Evolutionary conservation across 2,113 vertebrate species (phyloP), one percentile per base, ranked within the genome.

Genomic region (Thunnus thynnus): DNA sequence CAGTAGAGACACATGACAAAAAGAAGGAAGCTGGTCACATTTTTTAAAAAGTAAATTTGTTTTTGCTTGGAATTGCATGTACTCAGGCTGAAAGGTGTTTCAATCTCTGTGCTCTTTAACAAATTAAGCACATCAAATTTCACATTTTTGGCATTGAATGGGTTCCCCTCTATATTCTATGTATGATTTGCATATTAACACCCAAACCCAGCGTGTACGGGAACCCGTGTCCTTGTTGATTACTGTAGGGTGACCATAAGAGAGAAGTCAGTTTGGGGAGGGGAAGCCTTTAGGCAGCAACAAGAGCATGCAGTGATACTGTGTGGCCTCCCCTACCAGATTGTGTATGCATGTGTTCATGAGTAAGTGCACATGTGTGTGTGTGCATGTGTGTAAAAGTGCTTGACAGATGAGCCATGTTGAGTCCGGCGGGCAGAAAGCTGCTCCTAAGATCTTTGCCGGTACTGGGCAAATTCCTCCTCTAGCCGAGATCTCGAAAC

Each of bases 361-460:
- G 32, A 52, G 52, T 11, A 13, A 3, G 20, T 1, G n/a, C 62
- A 27, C 18, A 10, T 47, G 44, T 41, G 20, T 47, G 36, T 18
- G 17, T 61, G 65, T 48, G 58, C 51, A 51, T 76, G 75, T 61
- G 16, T 64, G 52, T 61, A 54, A 58, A 76, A 69, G 67, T 60
- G 64, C 80, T 82, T 79, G 86, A 88, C 86, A 88, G 85, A 91
- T 87, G 83, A 89, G 87, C 55, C 8, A 12, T 67, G 78, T 71
- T 46, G 75, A 82, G 86, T 89, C 91, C 75, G 3, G 76, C 80
- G 55, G 91, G 86, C 88, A 83, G 71, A 86, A 84, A 88, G 84
- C 88, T 88, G 90, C 80, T 89, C 73, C 73, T 58, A 65, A 90
- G 82, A 92, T 86, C 75, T 86, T 86, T 84, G 83, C 78, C 69